Percentiles rank a stretch among this genome's conserved stretches.
These are phyloP conservation scores for Micrasema minimum DNA, from an alignment of 1,140 invertebrate species.

Conservation along the genomic window DNA sequence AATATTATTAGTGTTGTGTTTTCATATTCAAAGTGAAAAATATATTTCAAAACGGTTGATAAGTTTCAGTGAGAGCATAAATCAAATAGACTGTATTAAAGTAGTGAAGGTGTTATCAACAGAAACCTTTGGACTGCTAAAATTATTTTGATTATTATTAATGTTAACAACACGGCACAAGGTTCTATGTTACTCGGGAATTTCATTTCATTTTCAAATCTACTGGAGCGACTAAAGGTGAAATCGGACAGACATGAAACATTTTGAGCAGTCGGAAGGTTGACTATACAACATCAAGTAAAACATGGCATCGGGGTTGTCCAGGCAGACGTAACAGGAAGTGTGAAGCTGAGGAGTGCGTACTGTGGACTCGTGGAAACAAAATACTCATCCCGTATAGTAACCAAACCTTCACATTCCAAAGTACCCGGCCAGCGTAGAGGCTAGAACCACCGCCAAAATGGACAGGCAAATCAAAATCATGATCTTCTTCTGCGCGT, in stretches of 20 bases:
- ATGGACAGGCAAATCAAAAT: slow-evolving; percentile 92
- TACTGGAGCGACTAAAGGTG: no score
- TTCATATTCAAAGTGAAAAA: no score
- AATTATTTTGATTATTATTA: no score
- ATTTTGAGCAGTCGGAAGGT: slow-evolving; percentile 7
- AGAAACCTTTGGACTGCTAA: not conserved
- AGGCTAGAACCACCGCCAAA: slow-evolving; percentile 78
- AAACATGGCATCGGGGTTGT: slow-evolving; percentile 1
- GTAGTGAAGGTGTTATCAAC: slow-evolving; percentile 2
- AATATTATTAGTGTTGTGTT: no score
- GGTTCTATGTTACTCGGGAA: no score
- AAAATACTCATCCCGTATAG: slow-evolving; percentile 42
- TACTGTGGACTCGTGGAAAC: slow-evolving; percentile 43
- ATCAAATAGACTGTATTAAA: no score
- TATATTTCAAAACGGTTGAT: no score
- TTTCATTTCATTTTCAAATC: no score
- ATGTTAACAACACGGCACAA: no score
- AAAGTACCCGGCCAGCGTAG: slow-evolving; percentile 79
- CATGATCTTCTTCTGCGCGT: slow-evolving; percentile 96
- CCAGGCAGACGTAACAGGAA: slow-evolving; percentile 4
- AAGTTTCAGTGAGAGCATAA: no score
- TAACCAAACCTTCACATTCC: slow-evolving; percentile 52
- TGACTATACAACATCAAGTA: slow-evolving; percentile 16
- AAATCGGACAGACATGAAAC: not conserved
- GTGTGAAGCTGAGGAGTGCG: slow-evolving; percentile 49